A percentile compares a stretch with the other conserved stretches of the same genome.
Evolutionary conservation across 2,888 invertebrate species (phyloP).

Genomic region (Bedellia somnulentella): DNA sequence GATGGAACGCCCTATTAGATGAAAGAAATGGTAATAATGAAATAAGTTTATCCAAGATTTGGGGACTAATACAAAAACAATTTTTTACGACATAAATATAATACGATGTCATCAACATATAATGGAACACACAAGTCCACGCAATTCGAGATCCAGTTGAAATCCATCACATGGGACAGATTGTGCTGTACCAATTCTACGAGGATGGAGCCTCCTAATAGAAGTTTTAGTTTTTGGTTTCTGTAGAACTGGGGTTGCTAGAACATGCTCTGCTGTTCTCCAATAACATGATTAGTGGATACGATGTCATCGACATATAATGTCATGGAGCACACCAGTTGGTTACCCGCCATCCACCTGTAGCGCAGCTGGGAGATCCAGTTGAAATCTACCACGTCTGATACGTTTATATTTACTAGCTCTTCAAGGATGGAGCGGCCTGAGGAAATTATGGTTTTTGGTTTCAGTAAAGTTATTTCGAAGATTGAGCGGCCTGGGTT

Average conservation of each 20-base stretch:
- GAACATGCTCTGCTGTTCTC: no score
- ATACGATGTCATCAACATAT: no score
- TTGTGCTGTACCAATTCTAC: constrained; percentile 66
- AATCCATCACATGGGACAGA: constrained; percentile 69
- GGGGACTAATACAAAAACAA: no score
- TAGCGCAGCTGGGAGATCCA: constrained; percentile 92
- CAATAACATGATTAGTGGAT: no score
- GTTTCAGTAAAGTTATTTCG: no score
- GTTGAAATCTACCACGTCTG: constrained; percentile 73
- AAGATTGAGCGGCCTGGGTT: constrained; percentile 79
- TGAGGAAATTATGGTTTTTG: no score
- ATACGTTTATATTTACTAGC: constrained; percentile 65
- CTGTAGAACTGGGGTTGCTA: no score
- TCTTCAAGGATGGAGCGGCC: constrained; percentile 81
- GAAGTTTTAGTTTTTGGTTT: no score
- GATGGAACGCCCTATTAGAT: constrained; percentile 84
- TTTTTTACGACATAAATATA: no score
- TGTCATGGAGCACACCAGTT: constrained; percentile 64
- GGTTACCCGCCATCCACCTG: constrained; percentile 71
- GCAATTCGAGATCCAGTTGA: constrained; percentile 88
- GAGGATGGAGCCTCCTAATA: constrained; percentile 85
- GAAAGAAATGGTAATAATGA: no score
- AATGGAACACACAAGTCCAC: constrained; percentile 64
- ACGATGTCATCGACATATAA: no score
- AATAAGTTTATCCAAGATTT: no score